Percentiles rank a stretch among this genome's conserved stretches.
These are phyloP conservation scores for Arothron firmamentum DNA, from an alignment of 2,113 vertebrate genomes.

Conservation along the genomic window DNA sequence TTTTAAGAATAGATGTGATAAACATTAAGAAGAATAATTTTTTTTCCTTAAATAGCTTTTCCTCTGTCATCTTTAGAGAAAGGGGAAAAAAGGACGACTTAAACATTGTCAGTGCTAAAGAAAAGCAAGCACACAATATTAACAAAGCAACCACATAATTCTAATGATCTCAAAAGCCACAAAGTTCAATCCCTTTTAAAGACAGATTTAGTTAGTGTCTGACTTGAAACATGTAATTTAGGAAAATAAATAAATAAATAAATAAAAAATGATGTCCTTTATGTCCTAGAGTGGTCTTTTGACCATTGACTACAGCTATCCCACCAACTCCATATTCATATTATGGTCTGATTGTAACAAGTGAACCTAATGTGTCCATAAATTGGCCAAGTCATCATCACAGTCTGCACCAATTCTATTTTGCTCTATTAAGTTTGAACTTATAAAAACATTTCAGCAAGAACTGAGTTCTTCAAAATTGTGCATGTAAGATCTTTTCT, in stretches of 20 bases:
- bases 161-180: background rate
- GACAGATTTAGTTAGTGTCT: background rate
- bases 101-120: slow-evolving; percentile 1
- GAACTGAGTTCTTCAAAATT: slow-evolving; percentile 16
- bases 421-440: slow-evolving; percentile 2
- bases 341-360: background rate
- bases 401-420: slow-evolving; percentile 8
- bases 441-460: slow-evolving; percentile 5
- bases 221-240: background rate
- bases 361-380: background rate
- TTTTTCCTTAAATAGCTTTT: background rate
- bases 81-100: background rate
- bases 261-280: background rate
- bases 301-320: no score
- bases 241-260: background rate
- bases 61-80: slow-evolving; percentile 8
- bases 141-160: slow-evolving; percentile 26
- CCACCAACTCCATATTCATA: no score
- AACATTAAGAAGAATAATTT: background rate
- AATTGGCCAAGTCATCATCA: background rate
- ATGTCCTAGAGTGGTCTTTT: no score
- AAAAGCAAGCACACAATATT: slow-evolving; percentile 6
- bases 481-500: slow-evolving; percentile 41
- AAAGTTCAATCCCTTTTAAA: no score
- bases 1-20: slow-evolving; percentile 24